A percentile compares a stretch with the other conserved stretches of the same genome.
Evolutionary conservation across 2,888 invertebrate genomes (phyloP).

Genomic region (Callosobruchus maculatus): DNA sequence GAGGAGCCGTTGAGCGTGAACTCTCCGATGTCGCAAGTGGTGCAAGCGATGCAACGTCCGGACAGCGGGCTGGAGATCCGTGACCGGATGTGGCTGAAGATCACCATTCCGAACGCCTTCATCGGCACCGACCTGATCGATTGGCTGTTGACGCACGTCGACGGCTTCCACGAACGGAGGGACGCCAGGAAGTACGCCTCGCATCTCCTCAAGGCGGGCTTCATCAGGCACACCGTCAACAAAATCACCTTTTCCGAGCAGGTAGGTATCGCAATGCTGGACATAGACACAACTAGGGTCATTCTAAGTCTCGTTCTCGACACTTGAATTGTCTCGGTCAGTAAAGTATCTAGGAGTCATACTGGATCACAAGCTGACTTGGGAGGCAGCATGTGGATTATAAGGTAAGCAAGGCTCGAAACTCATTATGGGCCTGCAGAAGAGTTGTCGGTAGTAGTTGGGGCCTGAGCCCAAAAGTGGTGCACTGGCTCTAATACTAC

Average conservation of each 20-base stretch:
- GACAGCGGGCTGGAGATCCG: slow-evolving; percentile 96
- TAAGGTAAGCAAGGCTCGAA: no score
- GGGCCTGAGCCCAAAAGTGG: no score
- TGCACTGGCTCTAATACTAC: no score
- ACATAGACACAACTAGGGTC: no score
- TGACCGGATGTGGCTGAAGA: slow-evolving; percentile 98
- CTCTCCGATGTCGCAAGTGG: slow-evolving; percentile 84
- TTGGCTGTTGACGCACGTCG: slow-evolving; percentile 93
- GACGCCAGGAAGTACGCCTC: slow-evolving; percentile 97
- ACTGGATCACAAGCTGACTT: no score
- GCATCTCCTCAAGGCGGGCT: slow-evolving; percentile 85
- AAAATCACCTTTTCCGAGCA: slow-evolving; percentile 95
- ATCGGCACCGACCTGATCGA: slow-evolving; percentile 96
- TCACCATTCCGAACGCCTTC: slow-evolving; percentile 97
- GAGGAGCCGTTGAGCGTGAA: slow-evolving; percentile 61
- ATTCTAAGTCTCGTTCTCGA: no score
- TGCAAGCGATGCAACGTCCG: slow-evolving; percentile 91
- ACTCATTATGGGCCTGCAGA: no score
- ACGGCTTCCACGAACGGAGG: slow-evolving; percentile 88
- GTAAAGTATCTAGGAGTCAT: no score
- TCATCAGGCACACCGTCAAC: slow-evolving; percentile 97
- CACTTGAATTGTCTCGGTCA: no score
- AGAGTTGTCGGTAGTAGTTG: no score
- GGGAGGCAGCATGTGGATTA: no score
- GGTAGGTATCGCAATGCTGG: slow-evolving; percentile 23